Evolutionary conservation across 2,113 vertebrate genomes (phyloP).

Genomic region (Motacilla alba): DNA sequence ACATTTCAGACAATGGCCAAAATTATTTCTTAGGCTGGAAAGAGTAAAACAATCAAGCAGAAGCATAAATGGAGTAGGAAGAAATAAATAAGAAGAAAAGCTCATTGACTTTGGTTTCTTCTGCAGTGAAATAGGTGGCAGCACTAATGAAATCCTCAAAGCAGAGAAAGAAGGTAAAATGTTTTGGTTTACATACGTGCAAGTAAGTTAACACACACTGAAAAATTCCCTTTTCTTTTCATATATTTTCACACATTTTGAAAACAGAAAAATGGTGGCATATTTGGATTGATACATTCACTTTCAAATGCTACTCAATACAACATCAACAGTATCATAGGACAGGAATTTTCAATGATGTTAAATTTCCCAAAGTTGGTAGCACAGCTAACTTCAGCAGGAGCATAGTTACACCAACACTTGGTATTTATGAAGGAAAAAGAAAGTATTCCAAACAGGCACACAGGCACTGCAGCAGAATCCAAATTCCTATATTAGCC

Average conservation of each 20-base stretch:
- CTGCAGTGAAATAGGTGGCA: neutral
- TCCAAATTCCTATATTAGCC: neutral
- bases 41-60: neutral
- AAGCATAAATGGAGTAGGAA: neutral
- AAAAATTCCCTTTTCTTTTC: neutral
- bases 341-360: neutral
- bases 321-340: neutral
- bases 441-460: neutral
- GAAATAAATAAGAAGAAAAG: neutral
- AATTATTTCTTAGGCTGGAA: neutral
- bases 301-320: neutral
- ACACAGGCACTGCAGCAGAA: neutral
- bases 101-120: neutral
- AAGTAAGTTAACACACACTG: neutral
- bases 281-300: neutral
- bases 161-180: neutral
- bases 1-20: neutral
- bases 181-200: neutral
- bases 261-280: neutral
- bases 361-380: neutral
- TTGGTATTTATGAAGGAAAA: neutral
- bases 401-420: neutral
- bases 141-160: neutral
- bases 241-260: neutral
- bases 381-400: neutral